Percentiles rank a stretch among this genome's conserved stretches.
Evolutionary conservation across 2,797 vertebrate genomes (phyloP).

Genomic region (Acipenser oxyrinchus): DNA sequence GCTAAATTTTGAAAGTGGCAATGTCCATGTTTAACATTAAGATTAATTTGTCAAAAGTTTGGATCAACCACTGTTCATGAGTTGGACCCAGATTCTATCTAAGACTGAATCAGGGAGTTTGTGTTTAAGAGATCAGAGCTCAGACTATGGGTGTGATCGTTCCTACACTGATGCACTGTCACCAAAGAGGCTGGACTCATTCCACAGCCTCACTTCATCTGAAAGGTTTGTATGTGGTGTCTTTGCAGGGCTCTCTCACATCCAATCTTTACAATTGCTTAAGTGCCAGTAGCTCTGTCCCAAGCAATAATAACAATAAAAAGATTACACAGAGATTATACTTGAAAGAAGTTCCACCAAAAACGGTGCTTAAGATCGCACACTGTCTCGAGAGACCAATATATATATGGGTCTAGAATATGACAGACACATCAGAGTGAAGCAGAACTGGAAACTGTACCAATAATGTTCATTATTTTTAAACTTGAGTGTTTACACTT

Average conservation of each 20-base stretch:
- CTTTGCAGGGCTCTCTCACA: conserved; percentile 70
- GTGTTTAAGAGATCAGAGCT: too few relatives aligned
- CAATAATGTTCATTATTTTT: conserved; percentile 20
- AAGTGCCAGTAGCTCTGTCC: conserved; percentile 77
- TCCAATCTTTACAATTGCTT: conserved; percentile 78
- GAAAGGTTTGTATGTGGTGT: conserved; percentile 30
- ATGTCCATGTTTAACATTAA: too few relatives aligned
- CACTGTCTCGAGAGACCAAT: conserved; percentile 77
- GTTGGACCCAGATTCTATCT: too few relatives aligned
- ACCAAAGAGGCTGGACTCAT: too few relatives aligned
- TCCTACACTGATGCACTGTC: too few relatives aligned
- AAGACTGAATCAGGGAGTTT: too few relatives aligned
- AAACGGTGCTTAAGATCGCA: conserved; percentile 73
- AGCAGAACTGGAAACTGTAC: conserved; percentile 24
- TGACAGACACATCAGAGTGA: conserved; percentile 12
- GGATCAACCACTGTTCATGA: too few relatives aligned
- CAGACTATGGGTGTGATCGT: too few relatives aligned
- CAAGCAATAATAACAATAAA: conserved; percentile 66
- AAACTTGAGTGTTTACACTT: too few relatives aligned
- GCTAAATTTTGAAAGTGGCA: too few relatives aligned
- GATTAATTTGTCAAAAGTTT: too few relatives aligned
- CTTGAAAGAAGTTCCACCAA: conserved; percentile 69
- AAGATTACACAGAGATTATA: conserved; percentile 31
- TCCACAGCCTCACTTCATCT: too few relatives aligned
- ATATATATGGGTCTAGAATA: conserved; percentile 23